Evolutionary conservation across 2,888 invertebrate species (phyloP).

Genomic region (Yponomeuta sedellus): DNA sequence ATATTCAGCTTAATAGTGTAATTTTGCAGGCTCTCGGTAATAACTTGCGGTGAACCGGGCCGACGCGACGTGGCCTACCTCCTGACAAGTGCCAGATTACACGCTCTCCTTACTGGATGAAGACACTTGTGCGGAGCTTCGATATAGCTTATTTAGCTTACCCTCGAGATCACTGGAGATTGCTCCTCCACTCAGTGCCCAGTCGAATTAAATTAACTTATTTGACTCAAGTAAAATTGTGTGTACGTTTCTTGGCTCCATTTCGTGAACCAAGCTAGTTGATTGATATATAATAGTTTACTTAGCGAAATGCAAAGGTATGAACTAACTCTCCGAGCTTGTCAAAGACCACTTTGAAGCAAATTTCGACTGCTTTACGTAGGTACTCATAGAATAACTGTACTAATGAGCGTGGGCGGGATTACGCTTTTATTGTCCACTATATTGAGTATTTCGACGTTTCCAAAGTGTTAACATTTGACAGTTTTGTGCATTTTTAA

Average conservation of each 20-base stretch:
- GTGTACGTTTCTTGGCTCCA: not conserved
- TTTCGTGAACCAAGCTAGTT: not conserved
- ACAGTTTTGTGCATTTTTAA: too few species aligned
- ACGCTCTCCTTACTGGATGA: slow-evolving; percentile 22
- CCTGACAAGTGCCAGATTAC: slow-evolving; percentile 42
- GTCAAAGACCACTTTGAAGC: not conserved
- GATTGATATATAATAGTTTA: not conserved
- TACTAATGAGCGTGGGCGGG: too few species aligned
- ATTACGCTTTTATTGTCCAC: too few species aligned
- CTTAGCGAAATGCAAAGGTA: not conserved
- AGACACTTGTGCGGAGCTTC: slow-evolving; percentile 8
- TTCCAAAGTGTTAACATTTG: too few species aligned
- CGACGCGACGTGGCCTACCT: slow-evolving; percentile 32
- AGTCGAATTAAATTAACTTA: not conserved
- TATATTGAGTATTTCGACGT: too few species aligned
- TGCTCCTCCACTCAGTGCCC: not conserved
- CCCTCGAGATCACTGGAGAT: not conserved
- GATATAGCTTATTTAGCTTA: not conserved
- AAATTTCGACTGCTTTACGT: not conserved
- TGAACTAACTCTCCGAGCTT: not conserved
- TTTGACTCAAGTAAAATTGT: not conserved
- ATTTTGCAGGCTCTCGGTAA: slow-evolving; percentile 49
- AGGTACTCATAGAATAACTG: not conserved
- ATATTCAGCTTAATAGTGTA: slow-evolving; percentile 53
- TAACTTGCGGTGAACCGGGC: slow-evolving; percentile 47